These are phyloP conservation scores for Serripes groenlandicus DNA, from an alignment of 2,888 invertebrate species.

Conservation along the genomic window DNA sequence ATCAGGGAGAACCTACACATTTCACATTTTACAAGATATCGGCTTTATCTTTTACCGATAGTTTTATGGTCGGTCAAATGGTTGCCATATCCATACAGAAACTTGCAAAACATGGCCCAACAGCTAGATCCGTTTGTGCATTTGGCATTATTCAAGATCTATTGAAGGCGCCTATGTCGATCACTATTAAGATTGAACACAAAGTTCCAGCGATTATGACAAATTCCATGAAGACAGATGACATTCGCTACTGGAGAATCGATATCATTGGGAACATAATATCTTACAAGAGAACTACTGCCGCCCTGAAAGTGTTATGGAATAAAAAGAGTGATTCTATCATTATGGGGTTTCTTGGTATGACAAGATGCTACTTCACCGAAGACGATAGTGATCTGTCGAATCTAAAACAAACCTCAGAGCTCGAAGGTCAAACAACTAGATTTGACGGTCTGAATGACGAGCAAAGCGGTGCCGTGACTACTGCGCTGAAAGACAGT, in stretches of 20 bases:
- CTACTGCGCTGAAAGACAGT: constrained; percentile 12
- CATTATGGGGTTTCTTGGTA: background rate
- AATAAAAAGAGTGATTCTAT: background rate
- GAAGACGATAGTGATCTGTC: background rate
- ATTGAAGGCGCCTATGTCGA: constrained; percentile 42
- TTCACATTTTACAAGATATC: constrained; percentile 35
- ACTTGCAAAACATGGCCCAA: background rate
- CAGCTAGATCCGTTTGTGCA: constrained; percentile 3
- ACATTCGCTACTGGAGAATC: constrained; percentile 38
- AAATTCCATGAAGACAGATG: background rate
- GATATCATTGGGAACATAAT: constrained; percentile 54
- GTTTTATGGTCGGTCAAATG: constrained; percentile 43
- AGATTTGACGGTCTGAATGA: constrained; percentile 11
- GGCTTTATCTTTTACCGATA: constrained; percentile 10
- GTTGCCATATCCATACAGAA: constrained; percentile 45
- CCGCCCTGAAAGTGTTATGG: constrained; percentile 24
- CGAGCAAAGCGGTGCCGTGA: constrained; percentile 32
- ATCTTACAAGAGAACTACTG: constrained; percentile 37
- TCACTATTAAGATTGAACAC: constrained; percentile 45
- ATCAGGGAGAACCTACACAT: background rate
- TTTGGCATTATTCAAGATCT: constrained; percentile 40
- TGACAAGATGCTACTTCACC: background rate
- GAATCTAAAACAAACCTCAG: background rate
- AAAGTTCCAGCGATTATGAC: constrained; percentile 25
- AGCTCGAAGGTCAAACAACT: too few relatives aligned